Base-by-base conservation (phyloP, 2,113 vertebrate genomes). In the Anarrhichthys ocellatus region DNA sequence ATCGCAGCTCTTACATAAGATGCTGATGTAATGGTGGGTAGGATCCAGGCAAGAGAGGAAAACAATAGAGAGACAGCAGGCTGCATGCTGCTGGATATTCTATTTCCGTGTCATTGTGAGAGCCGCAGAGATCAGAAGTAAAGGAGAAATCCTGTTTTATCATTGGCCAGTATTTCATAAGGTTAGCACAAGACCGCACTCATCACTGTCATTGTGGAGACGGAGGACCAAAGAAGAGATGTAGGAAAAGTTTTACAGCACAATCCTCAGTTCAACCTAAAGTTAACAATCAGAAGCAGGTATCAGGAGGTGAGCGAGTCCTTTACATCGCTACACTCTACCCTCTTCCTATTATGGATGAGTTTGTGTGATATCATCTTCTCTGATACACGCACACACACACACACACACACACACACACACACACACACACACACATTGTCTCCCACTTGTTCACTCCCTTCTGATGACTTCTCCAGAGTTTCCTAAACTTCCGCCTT, bases 381-480 rank as follows among this genome's bases (percentile, higher is more conserved):
- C 5, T 65, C 42, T 34, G 8, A 64, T 20, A 62, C 59, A 62
- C 61, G n/a, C 61, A 36, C 61, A 36, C 61, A 62, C 61, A 38
- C 32, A 22, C 62, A 38, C 59, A 34, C 44, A 46, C 44, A 46
- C 44, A 48, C 46, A 48, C 46, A 48, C 46, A 48, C 46, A 17
- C 46, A 40, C 61, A 36, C 46, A 48, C 44, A 17, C 44, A 46
- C 44, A 46, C 44, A 46, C 14, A 46, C 5, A 4, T 1, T 20
- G 65, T 62, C 20, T 36, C 24, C 6, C 29, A 24, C 42, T 40
- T 24, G 2, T 27, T 64, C 42, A 46, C 70, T 64, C n/a, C 76
- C 65, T 71, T 84, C 75, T 69, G 72, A 75, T 84, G 73, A 91
- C 86, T 87, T 91, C 89, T 93, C 84, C 66, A 92, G 88, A 79